A percentile compares a stretch with the other conserved stretches of the same genome.
Evolutionary conservation across 2,113 vertebrate genomes (phyloP).

Genomic region (Erythrolamprus reginae): DNA sequence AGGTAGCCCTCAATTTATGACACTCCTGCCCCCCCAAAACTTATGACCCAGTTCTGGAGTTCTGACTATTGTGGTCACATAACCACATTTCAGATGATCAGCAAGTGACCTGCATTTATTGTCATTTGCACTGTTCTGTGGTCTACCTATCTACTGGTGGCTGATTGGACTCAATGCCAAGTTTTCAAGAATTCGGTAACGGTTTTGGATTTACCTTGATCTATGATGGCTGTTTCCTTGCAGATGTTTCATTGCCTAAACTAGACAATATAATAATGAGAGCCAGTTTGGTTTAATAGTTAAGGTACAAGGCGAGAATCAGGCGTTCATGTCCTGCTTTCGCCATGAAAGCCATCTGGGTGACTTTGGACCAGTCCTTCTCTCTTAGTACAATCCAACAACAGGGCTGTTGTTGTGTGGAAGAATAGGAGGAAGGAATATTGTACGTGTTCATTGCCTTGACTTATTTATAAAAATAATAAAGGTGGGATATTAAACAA

Average conservation of each 20-base stretch:
- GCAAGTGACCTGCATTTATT: not conserved
- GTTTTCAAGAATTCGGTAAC: not conserved
- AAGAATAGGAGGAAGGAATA: not conserved
- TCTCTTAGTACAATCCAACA: not conserved
- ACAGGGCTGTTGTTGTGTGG: not conserved
- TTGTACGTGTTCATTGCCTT: not conserved
- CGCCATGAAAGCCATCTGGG: not conserved
- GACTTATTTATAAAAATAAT: not conserved
- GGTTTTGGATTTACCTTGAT: not conserved
- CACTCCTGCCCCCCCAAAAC: not conserved
- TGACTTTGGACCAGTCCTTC: not conserved
- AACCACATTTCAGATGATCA: not conserved
- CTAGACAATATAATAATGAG: not conserved
- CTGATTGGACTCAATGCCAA: not conserved
- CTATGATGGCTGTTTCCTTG: not conserved
- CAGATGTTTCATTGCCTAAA: not conserved
- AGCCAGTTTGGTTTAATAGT: not conserved
- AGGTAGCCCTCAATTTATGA: not conserved
- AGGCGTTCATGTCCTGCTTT: not conserved
- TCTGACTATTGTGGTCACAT: not conserved
- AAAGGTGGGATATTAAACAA: not conserved
- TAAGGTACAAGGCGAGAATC: not conserved
- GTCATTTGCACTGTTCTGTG: not conserved
- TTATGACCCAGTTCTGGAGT: not conserved
- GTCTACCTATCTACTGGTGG: not conserved